Conservation (phyloP, 2,888 invertebrate species). For the Tiphia femorata region DNA sequence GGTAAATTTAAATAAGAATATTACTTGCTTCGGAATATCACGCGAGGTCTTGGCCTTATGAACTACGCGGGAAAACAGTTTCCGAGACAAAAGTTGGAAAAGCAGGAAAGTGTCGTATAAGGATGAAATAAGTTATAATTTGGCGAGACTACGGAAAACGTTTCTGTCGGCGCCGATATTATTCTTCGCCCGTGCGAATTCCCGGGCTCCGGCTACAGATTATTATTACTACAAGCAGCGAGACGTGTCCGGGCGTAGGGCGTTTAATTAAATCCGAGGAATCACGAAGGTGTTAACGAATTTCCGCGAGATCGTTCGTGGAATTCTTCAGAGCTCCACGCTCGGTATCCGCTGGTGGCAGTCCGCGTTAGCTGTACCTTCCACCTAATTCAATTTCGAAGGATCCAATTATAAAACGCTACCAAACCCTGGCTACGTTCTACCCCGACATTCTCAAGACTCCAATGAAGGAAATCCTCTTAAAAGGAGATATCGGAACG, state of each 20-base stretch:
- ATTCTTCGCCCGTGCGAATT: constrained; percentile 31
- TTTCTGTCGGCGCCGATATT: constrained; percentile 35
- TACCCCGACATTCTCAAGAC: no score
- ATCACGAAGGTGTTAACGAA: constrained; percentile 41
- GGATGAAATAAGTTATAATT: constrained; percentile 42
- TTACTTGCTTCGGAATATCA: no score
- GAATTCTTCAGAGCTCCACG: constrained; percentile 39
- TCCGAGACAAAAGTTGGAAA: constrained; percentile 26
- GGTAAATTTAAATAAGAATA: no score
- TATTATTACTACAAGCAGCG: constrained; percentile 33
- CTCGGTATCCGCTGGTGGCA: no score
- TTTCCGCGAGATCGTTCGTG: constrained; percentile 29
- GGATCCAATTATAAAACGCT: no score
- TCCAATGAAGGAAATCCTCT: no score
- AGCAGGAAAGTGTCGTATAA: constrained; percentile 15
- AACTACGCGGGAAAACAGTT: constrained; percentile 14
- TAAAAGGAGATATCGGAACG: no score
- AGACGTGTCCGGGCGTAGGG: constrained; percentile 40
- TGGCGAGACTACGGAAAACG: constrained; percentile 35
- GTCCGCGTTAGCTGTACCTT: no score
- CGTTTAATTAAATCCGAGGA: constrained; percentile 44
- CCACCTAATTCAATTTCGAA: no score
- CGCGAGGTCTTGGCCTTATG: no score
- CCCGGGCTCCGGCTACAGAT: constrained; percentile 25
- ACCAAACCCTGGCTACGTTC: no score